phyloP scores from a whole-genome alignment of 2,888 invertebrate species.

The Drosophila bunnanda region DNA sequence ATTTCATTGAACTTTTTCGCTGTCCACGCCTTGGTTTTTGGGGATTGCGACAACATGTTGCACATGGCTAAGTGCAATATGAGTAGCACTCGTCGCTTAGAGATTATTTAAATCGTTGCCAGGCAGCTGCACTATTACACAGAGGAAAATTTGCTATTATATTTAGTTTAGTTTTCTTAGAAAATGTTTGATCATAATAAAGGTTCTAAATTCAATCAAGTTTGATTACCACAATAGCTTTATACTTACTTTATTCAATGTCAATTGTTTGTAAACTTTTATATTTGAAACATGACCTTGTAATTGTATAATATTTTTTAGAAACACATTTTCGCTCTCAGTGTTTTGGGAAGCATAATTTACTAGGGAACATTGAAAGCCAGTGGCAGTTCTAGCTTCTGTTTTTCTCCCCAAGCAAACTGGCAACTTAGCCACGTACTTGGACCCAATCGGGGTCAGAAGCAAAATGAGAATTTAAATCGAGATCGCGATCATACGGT shows the following conservation, averaged over 20 bases:
- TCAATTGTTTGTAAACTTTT: too few relatives aligned
- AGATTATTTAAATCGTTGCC: constrained; percentile 66
- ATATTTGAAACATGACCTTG: not conserved
- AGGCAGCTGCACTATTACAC: constrained; percentile 45
- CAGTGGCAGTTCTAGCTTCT: constrained; percentile 12
- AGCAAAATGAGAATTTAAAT: constrained; percentile 6
- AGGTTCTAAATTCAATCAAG: too few relatives aligned
- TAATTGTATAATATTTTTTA: not conserved
- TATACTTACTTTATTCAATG: too few relatives aligned
- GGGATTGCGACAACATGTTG: constrained; percentile 79
- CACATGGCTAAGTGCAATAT: constrained; percentile 82
- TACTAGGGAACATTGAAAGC: not conserved
- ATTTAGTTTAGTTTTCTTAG: not conserved
- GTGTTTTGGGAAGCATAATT: not conserved
- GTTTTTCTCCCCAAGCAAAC: constrained; percentile 19
- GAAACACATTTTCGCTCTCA: not conserved
- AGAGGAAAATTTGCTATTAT: not conserved
- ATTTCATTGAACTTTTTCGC: constrained; percentile 71
- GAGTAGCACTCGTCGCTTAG: constrained; percentile 69
- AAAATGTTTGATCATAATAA: not conserved
- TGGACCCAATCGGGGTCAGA: constrained; percentile 25
- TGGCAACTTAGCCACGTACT: constrained; percentile 40
- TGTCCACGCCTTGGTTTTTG: constrained; percentile 49
- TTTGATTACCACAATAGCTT: too few relatives aligned
- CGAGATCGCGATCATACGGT: constrained; percentile 30